phyloP scores from a whole-genome alignment of 2,888 invertebrate genomes.

The Cerceris rybyensis region DNA sequence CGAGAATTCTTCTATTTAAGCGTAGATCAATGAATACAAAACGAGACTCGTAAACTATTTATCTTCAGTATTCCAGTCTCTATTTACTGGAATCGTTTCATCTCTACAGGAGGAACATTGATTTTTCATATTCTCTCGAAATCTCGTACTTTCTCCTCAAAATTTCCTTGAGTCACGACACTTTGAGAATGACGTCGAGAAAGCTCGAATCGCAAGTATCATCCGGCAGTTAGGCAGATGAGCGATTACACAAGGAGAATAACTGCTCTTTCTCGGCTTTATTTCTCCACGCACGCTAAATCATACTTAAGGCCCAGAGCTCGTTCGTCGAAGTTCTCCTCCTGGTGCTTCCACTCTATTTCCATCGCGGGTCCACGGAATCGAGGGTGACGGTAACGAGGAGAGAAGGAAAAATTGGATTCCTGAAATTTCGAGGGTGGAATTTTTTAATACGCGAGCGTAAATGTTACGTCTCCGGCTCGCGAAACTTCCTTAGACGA shows the following conservation, averaged over 20 bases:
- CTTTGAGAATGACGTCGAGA: constrained; percentile 49
- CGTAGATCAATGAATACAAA: no score
- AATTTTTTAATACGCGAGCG: constrained; percentile 68
- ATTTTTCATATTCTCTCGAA: neutral
- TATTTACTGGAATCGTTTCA: no score
- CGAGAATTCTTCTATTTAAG: no score
- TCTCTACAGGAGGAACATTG: no score
- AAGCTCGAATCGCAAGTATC: constrained; percentile 56
- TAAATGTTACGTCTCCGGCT: constrained; percentile 43
- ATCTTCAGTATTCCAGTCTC: no score
- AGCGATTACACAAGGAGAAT: constrained; percentile 55
- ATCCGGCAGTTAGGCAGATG: constrained; percentile 57
- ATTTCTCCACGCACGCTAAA: constrained; percentile 60
- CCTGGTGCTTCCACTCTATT: constrained; percentile 49
- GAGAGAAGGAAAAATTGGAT: constrained; percentile 61
- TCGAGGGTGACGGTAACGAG: constrained; percentile 56
- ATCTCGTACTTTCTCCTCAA: constrained; percentile 27
- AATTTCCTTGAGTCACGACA: constrained; percentile 14
- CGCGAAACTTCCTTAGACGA: constrained; percentile 28
- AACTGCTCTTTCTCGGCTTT: constrained; percentile 46
- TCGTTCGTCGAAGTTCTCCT: constrained; percentile 10
- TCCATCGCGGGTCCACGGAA: constrained; percentile 52
- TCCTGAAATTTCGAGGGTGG: constrained; percentile 64
- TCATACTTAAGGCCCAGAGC: constrained; percentile 61
- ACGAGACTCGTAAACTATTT: no score